These are phyloP conservation scores for Heliconius nattereri DNA, from an alignment of 1,140 invertebrate genomes.

Conservation along the genomic window DNA sequence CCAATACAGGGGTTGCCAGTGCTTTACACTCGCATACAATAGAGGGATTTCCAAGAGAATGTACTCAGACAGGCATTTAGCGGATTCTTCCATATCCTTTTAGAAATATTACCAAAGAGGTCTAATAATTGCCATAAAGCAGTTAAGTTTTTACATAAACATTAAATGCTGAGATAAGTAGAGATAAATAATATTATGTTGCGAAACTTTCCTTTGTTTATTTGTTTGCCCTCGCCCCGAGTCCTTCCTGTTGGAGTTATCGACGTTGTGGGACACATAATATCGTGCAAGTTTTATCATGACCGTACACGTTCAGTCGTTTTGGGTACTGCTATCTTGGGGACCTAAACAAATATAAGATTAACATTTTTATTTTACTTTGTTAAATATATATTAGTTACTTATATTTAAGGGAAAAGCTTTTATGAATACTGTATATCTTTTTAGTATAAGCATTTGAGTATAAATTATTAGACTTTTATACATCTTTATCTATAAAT, in stretches of 20 bases:
- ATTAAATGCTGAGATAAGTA: neutral
- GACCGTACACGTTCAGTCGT: constrained; percentile 31
- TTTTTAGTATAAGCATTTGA: no score
- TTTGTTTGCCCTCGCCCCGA: constrained; percentile 16
- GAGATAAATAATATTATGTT: neutral
- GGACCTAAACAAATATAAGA: constrained; percentile 29
- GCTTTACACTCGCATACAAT: constrained; percentile 58
- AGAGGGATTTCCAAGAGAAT: constrained; percentile 68
- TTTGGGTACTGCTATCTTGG: constrained; percentile 26
- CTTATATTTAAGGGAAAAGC: no score
- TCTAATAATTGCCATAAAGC: constrained; percentile 1
- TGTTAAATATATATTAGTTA: neutral
- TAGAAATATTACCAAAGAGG: neutral
- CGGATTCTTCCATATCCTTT: constrained; percentile 25
- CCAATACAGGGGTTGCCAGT: constrained; percentile 65
- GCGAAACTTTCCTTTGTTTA: constrained; percentile 5
- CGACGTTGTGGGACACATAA: constrained; percentile 32
- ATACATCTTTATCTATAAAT: neutral
- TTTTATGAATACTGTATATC: no score
- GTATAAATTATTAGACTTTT: no score
- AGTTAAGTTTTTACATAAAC: neutral
- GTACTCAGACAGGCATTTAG: constrained; percentile 48
- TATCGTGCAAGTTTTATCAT: constrained; percentile 41
- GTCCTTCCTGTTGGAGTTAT: constrained; percentile 29
- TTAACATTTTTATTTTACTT: constrained; percentile 13